A percentile compares a stretch with the other conserved stretches of the same genome.
Conservation (phyloP, 2,797 vertebrate species). For the Champsocephalus esox region DNA sequence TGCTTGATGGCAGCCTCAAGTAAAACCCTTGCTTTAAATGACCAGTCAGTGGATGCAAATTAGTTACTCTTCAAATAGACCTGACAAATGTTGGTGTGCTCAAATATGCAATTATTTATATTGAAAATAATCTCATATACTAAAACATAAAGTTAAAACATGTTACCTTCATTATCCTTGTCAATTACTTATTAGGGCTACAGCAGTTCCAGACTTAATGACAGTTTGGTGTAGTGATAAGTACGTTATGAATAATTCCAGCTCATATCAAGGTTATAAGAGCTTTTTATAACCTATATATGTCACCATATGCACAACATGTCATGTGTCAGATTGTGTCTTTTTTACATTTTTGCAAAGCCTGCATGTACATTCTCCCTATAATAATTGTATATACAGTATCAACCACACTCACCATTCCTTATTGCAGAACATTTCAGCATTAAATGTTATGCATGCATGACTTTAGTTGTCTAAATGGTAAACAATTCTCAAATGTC, state of each 20-base stretch:
- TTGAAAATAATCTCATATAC: not conserved
- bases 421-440: not conserved
- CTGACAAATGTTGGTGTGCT: slow-evolving; percentile 49
- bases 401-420: too few species aligned
- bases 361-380: not conserved
- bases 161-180: not conserved
- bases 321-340: not conserved
- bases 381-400: not conserved
- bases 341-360: not conserved
- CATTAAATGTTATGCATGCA: not conserved
- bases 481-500: too few species aligned
- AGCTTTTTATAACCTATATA: not conserved
- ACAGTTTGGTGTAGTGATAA: not conserved
- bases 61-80: slow-evolving; percentile 53
- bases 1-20: slow-evolving; percentile 60
- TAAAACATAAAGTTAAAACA: slow-evolving; percentile 7
- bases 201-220: not conserved
- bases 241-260: slow-evolving; percentile 7
- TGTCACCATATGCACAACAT: not conserved
- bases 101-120: slow-evolving; percentile 28
- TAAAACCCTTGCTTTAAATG: slow-evolving; percentile 66
- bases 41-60: slow-evolving; percentile 75
- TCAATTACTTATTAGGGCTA: not conserved
- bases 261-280: not conserved
- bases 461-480: not conserved